These are phyloP conservation scores for Xestia c-nigrum DNA, from an alignment of 2,888 invertebrate species.

Conservation along the genomic window DNA sequence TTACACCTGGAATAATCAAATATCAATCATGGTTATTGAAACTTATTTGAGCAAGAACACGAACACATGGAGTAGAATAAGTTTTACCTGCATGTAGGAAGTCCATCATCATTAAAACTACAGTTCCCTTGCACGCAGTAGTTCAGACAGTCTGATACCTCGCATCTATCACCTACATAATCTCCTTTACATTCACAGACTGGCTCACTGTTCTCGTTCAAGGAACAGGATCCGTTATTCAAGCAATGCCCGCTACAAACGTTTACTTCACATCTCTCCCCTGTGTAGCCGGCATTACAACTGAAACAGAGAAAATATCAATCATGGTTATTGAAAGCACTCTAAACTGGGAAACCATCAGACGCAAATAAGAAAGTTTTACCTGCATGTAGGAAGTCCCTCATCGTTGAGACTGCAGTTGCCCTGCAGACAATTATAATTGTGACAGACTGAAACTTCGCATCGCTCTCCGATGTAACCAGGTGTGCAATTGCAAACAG, in stretches of 20 bases:
- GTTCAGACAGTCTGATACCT: too few species aligned
- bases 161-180: too few species aligned
- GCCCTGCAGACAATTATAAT: slow-evolving; percentile 2
- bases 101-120: too few species aligned
- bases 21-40: too few species aligned
- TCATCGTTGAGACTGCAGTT: not conserved
- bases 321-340: not conserved
- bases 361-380: not conserved
- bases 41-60: too few species aligned
- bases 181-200: not conserved
- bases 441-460: not conserved
- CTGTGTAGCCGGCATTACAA: not conserved
- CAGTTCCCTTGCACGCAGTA: too few species aligned
- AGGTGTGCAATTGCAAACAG: not conserved
- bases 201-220: not conserved
- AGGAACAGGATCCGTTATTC: not conserved
- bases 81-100: too few species aligned
- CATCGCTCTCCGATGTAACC: not conserved
- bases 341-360: not conserved
- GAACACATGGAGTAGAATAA: too few species aligned
- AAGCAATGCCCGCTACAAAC: not conserved
- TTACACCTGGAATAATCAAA: too few species aligned
- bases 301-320: not conserved
- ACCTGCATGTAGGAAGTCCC: not conserved
- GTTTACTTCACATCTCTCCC: not conserved